A percentile compares a stretch with the other conserved stretches of the same genome.
phyloP scores from a whole-genome alignment of 2,888 invertebrate species.

The Crocallis elinguaria region DNA sequence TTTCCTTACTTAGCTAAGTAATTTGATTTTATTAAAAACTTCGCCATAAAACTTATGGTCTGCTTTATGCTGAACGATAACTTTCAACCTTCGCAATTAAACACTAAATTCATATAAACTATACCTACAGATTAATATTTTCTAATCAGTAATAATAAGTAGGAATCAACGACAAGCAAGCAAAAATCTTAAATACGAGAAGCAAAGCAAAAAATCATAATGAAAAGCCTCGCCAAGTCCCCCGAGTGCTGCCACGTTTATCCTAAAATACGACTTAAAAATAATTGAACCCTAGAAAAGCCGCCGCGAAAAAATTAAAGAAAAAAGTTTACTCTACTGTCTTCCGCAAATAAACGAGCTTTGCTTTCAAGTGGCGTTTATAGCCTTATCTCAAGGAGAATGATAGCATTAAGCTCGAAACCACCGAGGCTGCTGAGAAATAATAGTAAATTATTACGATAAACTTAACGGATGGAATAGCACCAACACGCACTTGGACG shows the following conservation, averaged over 20 bases:
- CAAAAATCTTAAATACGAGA: not conserved
- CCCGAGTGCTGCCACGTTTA: slow-evolving; percentile 35
- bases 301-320: slow-evolving; percentile 56
- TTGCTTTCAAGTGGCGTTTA: slow-evolving; percentile 77
- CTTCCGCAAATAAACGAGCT: slow-evolving; percentile 72
- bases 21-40: too few species aligned
- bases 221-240: slow-evolving; percentile 18
- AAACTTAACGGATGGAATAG: too few species aligned
- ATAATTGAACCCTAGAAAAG: slow-evolving; percentile 60
- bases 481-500: too few species aligned
- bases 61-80: too few species aligned
- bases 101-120: too few species aligned
- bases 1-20: too few species aligned
- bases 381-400: slow-evolving; percentile 76
- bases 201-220: slow-evolving; percentile 3
- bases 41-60: too few species aligned
- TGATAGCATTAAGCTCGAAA: slow-evolving; percentile 60
- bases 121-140: too few species aligned
- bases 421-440: slow-evolving; percentile 44
- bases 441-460: too few species aligned
- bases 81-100: too few species aligned
- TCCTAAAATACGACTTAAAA: slow-evolving; percentile 47
- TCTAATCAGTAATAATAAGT: too few species aligned
- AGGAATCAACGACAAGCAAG: too few species aligned
- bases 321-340: slow-evolving; percentile 66